Conservation (phyloP, 1,140 invertebrate species). For the Drosophila carrolli region DNA sequence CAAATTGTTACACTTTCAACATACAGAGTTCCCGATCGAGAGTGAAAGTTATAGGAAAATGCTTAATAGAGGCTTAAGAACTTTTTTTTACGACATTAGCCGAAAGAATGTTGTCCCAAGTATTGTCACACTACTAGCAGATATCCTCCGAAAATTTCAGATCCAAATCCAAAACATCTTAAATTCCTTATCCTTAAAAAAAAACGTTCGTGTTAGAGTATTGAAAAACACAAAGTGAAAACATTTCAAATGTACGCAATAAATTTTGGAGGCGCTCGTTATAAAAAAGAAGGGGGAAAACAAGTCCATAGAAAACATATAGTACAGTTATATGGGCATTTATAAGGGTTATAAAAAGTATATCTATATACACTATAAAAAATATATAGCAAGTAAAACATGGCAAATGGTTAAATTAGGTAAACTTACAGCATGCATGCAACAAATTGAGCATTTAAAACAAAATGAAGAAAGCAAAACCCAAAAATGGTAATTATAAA, state of each 20-base stretch:
- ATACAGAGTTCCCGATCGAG: slow-evolving; percentile 16
- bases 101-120: slow-evolving; percentile 15
- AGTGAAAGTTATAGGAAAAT: slow-evolving; percentile 23
- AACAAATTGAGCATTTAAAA: slow-evolving; percentile 79
- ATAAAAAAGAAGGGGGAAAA: slow-evolving; percentile 37
- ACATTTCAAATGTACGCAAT: slow-evolving; percentile 76
- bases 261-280: slow-evolving; percentile 55
- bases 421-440: slow-evolving; percentile 59
- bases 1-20: slow-evolving; percentile 27
- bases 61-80: slow-evolving; percentile 31
- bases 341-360: slow-evolving; percentile 62
- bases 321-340: slow-evolving; percentile 66
- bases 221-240: slow-evolving; percentile 59
- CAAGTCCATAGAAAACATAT: slow-evolving; percentile 63
- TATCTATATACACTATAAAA: slow-evolving; percentile 41
- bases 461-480: slow-evolving; percentile 12
- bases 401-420: slow-evolving; percentile 64
- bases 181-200: slow-evolving; percentile 7
- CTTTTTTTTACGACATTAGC: slow-evolving; percentile 17
- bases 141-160: slow-evolving; percentile 16
- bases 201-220: slow-evolving; percentile 60
- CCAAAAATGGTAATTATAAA: slow-evolving; percentile 18
- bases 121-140: slow-evolving; percentile 21
- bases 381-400: slow-evolving; percentile 54
- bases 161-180: slow-evolving; percentile 9